A percentile compares a stretch with the other conserved stretches of the same genome.
Conservation (phyloP, 1,140 invertebrate species). For the Medauroidea extradentata region DNA sequence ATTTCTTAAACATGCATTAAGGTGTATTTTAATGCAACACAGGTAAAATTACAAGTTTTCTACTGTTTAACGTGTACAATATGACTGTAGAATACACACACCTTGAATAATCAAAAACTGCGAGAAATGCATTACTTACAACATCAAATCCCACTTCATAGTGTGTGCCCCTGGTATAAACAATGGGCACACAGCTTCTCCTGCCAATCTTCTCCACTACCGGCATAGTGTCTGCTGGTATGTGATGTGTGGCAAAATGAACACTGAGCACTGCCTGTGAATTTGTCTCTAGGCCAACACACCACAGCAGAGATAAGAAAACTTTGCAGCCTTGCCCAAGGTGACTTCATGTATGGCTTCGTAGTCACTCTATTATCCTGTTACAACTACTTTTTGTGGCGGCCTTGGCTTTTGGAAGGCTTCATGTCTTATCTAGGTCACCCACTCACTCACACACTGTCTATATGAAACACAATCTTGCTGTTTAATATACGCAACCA, state of each 20-base stretch:
- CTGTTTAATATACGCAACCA: too few relatives aligned
- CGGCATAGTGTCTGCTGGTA: constrained; percentile 8
- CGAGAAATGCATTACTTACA: constrained; percentile 59
- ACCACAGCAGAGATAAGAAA: too few relatives aligned
- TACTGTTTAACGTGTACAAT: neutral
- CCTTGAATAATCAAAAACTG: neutral
- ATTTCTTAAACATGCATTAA: neutral
- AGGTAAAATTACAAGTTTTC: neutral
- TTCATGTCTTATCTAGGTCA: too few relatives aligned
- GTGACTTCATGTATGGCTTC: too few relatives aligned
- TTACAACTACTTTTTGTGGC: too few relatives aligned
- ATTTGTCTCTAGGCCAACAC: too few relatives aligned
- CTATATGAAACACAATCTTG: too few relatives aligned
- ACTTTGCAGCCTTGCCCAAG: too few relatives aligned
- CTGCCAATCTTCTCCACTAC: constrained; percentile 43
- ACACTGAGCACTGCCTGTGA: neutral
- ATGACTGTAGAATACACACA: neutral
- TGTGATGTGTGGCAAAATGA: neutral
- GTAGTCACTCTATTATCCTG: too few relatives aligned
- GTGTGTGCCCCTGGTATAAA: constrained; percentile 71
- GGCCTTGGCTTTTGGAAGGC: too few relatives aligned
- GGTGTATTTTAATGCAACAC: neutral
- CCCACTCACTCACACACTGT: too few relatives aligned
- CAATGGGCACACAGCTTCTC: constrained; percentile 65
- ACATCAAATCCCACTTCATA: constrained; percentile 83